Conservation (phyloP, 2,113 vertebrate species). For the Triplophysa siluroides region DNA sequence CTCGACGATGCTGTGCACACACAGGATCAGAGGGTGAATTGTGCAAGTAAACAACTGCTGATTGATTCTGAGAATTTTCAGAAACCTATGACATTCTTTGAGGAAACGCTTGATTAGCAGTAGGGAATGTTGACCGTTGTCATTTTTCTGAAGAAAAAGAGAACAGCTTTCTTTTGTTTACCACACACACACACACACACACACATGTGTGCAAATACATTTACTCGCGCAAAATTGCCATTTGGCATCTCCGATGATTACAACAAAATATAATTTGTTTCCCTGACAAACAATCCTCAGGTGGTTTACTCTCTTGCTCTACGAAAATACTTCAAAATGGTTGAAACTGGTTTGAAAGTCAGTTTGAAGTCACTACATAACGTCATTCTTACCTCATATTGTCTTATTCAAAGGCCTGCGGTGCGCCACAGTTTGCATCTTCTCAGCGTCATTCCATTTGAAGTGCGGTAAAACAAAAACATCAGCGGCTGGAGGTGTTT, state of each 20-base stretch:
- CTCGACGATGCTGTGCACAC: not conserved
- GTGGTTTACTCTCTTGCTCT: conserved; percentile 2
- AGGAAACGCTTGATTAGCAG: conserved; percentile 42
- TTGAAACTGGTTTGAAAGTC: conserved; percentile 30
- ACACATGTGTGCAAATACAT: not conserved
- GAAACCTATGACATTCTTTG: conserved; percentile 5
- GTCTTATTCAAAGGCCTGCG: conserved; percentile 30
- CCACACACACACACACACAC: not conserved
- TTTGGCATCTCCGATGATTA: conserved; percentile 19
- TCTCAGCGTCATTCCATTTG: conserved; percentile 21
- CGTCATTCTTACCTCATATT: conserved; percentile 38
- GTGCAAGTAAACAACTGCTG: not conserved
- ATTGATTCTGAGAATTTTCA: conserved; percentile 3
- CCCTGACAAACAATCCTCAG: conserved; percentile 18
- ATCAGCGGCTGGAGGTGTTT: conserved; percentile 25
- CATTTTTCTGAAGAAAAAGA: conserved; percentile 23
- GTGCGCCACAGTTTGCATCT: conserved; percentile 24
- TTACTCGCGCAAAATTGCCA: conserved; percentile 22
- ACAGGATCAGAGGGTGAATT: not conserved
- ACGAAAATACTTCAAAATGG: conserved; percentile 10
- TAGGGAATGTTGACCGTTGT: conserved; percentile 11
- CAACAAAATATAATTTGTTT: conserved; percentile 21
- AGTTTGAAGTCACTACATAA: conserved; percentile 34
- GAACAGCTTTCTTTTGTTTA: conserved; percentile 23
- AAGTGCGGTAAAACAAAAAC: conserved; percentile 32